Base-by-base conservation (phyloP, 2,113 vertebrate genomes). In the Oophaga pumilio region DNA sequence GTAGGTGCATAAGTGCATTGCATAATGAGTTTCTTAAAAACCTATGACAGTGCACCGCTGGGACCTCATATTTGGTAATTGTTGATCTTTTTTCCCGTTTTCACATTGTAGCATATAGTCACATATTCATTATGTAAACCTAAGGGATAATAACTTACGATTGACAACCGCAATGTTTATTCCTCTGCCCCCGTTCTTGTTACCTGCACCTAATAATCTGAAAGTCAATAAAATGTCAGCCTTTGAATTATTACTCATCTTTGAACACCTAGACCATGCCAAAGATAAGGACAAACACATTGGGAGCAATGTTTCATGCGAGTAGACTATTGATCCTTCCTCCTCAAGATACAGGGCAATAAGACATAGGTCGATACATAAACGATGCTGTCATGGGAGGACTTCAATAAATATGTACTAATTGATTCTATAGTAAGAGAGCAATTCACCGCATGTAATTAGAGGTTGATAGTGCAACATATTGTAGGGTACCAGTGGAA, bases 91-190 rank as follows among this genome's bases (percentile, higher is more conserved):
- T 8, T 62, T 17, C 57, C 0, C 18, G 20, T 62, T 2, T 64
- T 10, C 6, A 64, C 62, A n/a, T 11, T 56, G 53, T 56, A 56
- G 53, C 12, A 13, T 56, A 56, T 53, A 1, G 12, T 56, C 9
- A 56, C 53, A 56, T 56, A 56, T 56, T 56, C 53, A 56, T 13
- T 56, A 9, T 66, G n/a, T 22, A 66, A 5, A n/a, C 2, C 43
- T 20, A 18, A 8, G 50, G 24, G 24, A 79, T 14, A 57, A 9
- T 33, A 88, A 94, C 95, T 95, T 88, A 96, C 94, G 94, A 56
- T 94, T 85, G 79, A 96, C 91, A 71, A 90, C 11, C 76, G 92
- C 94, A 80, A 96, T 91, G 53, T 94, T 95, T 85, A 96, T 95
- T 43, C 95, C 95, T 91, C 92, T 92, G 81, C 73, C 90, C 56